Conservation (phyloP, 2,888 invertebrate genomes). For the Cephus spinipes region DNA sequence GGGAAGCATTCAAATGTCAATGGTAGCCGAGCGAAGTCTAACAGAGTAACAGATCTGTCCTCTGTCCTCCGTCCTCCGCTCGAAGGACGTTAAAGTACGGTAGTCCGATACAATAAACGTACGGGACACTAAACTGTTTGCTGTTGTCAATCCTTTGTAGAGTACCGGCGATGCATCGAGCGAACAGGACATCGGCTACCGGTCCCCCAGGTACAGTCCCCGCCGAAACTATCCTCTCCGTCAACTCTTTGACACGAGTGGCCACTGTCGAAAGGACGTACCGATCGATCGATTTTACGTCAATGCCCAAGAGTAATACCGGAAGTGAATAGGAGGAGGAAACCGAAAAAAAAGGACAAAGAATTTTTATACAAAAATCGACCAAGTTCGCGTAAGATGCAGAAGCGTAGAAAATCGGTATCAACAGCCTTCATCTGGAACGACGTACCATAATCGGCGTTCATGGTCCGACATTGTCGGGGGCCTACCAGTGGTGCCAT, state of each 20-base stretch:
- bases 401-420: constrained; percentile 14
- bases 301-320: too few relatives aligned
- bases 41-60: constrained; percentile 63
- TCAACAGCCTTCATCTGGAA: background rate
- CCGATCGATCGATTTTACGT: too few relatives aligned
- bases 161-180: constrained; percentile 25
- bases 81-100: constrained; percentile 49
- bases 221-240: background rate
- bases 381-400: background rate
- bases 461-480: constrained; percentile 31
- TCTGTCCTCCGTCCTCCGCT: constrained; percentile 23
- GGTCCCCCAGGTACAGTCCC: constrained; percentile 1
- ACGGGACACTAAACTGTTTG: constrained; percentile 65
- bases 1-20: constrained; percentile 64
- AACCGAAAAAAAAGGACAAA: background rate
- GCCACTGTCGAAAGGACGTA: too few relatives aligned
- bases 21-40: constrained; percentile 51
- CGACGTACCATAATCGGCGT: constrained; percentile 27
- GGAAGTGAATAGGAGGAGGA: background rate
- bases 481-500: constrained; percentile 20
- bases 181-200: constrained; percentile 1
- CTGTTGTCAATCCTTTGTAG: constrained; percentile 60
- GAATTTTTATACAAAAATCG: background rate
- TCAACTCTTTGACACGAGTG: too few relatives aligned
- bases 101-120: constrained; percentile 62